These are phyloP conservation scores for Smutsia gigantea DNA, from an alignment of 2,797 vertebrate species.

Conservation along the genomic window DNA sequence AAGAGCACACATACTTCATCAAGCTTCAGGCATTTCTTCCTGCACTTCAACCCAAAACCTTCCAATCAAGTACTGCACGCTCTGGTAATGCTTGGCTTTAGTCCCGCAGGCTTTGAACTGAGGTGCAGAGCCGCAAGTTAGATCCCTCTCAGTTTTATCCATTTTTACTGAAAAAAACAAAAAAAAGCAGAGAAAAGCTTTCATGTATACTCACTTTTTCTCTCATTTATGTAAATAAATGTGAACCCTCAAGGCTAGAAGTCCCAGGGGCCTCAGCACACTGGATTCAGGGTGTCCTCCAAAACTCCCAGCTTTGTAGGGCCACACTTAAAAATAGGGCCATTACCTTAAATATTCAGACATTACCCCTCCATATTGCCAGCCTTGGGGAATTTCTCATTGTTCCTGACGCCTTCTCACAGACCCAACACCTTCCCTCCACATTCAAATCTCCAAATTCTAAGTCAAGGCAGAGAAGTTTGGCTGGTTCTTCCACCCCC, in stretches of 20 bases:
- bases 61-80: too few species aligned
- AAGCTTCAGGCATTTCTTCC: accelerated
- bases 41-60: too few species aligned
- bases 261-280: background rate
- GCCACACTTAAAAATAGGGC: too few species aligned
- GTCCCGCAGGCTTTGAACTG: background rate
- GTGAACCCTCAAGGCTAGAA: background rate
- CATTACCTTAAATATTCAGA: too few species aligned
- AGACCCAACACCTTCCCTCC: background rate
- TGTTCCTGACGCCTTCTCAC: background rate
- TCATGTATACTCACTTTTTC: accelerated
- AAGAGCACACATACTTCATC: background rate
- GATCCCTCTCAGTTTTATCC: accelerated
- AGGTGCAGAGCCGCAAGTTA: too few species aligned
- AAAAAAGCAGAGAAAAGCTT: background rate
- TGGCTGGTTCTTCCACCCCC: accelerated
- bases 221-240: background rate
- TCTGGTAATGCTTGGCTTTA: background rate
- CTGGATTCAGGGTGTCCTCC: background rate
- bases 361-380: too few species aligned
- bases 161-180: background rate
- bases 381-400: background rate
- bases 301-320: too few species aligned
- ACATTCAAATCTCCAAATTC: background rate
- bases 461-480: background rate